Base-by-base conservation (phyloP, 2,797 vertebrate genomes). In the Chaetodon trifasciatus region DNA sequence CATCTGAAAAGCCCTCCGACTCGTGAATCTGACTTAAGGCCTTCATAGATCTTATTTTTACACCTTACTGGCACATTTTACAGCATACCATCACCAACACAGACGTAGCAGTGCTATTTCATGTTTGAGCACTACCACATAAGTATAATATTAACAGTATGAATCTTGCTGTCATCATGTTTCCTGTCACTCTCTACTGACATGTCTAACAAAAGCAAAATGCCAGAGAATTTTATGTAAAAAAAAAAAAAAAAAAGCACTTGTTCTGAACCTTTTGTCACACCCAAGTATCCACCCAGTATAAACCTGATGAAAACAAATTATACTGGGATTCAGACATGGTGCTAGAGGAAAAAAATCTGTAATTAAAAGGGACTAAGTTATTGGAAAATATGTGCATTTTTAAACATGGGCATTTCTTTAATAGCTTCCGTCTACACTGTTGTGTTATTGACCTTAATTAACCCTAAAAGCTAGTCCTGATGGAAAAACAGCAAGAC, bases 381-480 rank as follows among this genome's bases (percentile, higher is more conserved):
- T 64, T 32, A 49, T 1, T 35, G 28, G 23, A 70, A 80, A 66
- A 39, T 69, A 71, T 53, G 15, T 74, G 9, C 9, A 16, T 65
- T 52, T 69, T 73, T 35, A 60, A 70, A 58, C 32, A 13, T 44
- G 32, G 4, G 1, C 53, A 53, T 63, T 60, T 55, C 2, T 32
- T 70, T 44, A 74, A 55, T 40, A 62, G 63, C 23, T n/a, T 74
- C 28, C 52, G 42, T 61, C 9, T 46, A 17, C 57, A 32, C 13
- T 47, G 19, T 61, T 76, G 37, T 68, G 37, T 57, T 60, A 79
- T 56, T 63, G 64, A 23, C 74, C 61, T 71, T 76, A 78, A 89
- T 86, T 84, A 84, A 81, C 85, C 70, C 44, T 28, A 71, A 32
- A 32, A 62, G 46, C 35, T 17, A 73, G 39, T 63, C 35, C 74